A percentile compares a stretch with the other conserved stretches of the same genome.
Evolutionary conservation across 2,888 invertebrate genomes (phyloP).

Genomic region (Monochamus alternatus): DNA sequence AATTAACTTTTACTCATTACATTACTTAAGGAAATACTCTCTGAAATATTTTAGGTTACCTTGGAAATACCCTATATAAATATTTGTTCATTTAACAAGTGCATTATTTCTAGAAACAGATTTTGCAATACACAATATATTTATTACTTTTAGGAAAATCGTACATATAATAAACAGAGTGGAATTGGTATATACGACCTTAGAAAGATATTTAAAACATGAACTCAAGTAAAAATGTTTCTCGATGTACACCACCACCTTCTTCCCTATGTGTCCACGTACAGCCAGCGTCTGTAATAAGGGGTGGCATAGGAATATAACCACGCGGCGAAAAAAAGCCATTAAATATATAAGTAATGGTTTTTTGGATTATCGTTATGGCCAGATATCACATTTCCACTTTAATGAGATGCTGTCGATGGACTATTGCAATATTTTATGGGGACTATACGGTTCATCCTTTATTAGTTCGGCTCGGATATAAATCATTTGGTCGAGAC

Average conservation of each 20-base stretch:
- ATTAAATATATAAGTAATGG: conserved; percentile 65
- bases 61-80: too few relatives aligned
- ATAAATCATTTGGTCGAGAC: conserved; percentile 44
- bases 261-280: conserved; percentile 60
- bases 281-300: conserved; percentile 53
- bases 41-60: too few relatives aligned
- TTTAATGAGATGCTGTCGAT: conserved; percentile 61
- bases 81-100: too few relatives aligned
- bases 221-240: conserved; percentile 8
- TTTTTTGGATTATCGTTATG: conserved; percentile 63
- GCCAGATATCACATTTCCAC: conserved; percentile 61
- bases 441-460: conserved; percentile 47
- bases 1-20: too few relatives aligned
- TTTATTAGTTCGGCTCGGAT: conserved; percentile 41
- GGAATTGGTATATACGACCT: too few relatives aligned
- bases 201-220: too few relatives aligned
- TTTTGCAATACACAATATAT: too few relatives aligned
- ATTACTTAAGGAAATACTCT: too few relatives aligned
- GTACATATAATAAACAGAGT: too few relatives aligned
- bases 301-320: conserved; percentile 52
- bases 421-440: conserved; percentile 48
- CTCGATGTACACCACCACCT: conserved; percentile 60
- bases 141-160: too few relatives aligned
- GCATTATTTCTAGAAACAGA: too few relatives aligned
- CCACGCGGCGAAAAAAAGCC: conserved; percentile 59